Percentiles rank a stretch among this genome's conserved stretches.
These are phyloP conservation scores for Drosophila prosaltans DNA, from an alignment of 1,140 invertebrate species.

Conservation along the genomic window DNA sequence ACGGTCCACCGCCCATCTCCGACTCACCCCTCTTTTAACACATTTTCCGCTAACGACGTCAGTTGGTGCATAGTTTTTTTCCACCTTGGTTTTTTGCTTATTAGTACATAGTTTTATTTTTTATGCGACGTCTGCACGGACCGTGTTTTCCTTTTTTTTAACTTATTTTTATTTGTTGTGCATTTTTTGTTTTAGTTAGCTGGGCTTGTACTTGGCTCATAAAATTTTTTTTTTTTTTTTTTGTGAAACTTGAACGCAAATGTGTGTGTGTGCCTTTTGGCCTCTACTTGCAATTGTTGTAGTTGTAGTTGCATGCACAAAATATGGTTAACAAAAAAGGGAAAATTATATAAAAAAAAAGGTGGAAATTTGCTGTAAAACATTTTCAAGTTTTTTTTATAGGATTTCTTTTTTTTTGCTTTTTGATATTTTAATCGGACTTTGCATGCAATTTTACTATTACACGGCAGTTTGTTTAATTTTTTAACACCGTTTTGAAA, in stretches of 20 bases:
- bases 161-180: constrained; percentile 21
- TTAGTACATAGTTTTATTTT: constrained; percentile 72
- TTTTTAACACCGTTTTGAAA: constrained; percentile 37
- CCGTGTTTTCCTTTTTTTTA: constrained; percentile 28
- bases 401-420: constrained; percentile 34
- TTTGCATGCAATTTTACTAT: constrained; percentile 71
- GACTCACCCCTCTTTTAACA: neutral
- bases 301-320: constrained; percentile 31
- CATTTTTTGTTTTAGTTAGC: constrained; percentile 35
- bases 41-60: constrained; percentile 58
- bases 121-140: constrained; percentile 69
- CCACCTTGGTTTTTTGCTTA: constrained; percentile 62
- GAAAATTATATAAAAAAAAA: constrained; percentile 36
- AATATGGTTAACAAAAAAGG: constrained; percentile 2
- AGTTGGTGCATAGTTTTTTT: constrained; percentile 48
- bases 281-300: constrained; percentile 20
- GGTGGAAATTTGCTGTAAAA: constrained; percentile 67
- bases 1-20: no score
- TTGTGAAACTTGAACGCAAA: constrained; percentile 67
- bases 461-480: constrained; percentile 63
- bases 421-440: constrained; percentile 77
- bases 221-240: constrained; percentile 32
- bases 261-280: constrained; percentile 39
- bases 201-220: constrained; percentile 67
- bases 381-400: constrained; percentile 34